Conservation (phyloP, 2,797 vertebrate genomes). For the Lindbergichthys nudifrons region DNA sequence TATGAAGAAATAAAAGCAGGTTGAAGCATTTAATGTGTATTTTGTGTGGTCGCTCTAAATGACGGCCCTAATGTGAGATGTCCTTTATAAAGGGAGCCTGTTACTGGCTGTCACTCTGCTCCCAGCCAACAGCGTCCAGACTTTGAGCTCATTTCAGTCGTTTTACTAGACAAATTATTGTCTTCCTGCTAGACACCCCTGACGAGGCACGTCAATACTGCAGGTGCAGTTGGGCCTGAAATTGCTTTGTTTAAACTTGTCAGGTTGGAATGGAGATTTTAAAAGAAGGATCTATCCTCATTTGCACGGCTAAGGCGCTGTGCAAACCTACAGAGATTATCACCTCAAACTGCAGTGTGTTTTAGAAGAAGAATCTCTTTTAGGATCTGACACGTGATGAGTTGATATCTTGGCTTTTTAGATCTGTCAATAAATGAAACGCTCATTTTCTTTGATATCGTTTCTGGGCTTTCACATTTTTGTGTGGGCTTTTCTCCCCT, state of each 20-base stretch:
- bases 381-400: constrained; percentile 10
- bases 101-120: constrained; percentile 43
- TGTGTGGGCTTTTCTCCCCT: constrained; percentile 43
- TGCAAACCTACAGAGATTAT: constrained; percentile 42
- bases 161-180: constrained; percentile 84
- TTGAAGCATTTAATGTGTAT: neutral
- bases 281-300: constrained; percentile 61
- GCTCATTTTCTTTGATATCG: neutral
- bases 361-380: constrained; percentile 8
- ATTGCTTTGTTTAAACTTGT: constrained; percentile 87
- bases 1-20: neutral
- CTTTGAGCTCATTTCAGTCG: constrained; percentile 76
- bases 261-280: constrained; percentile 80
- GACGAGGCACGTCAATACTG: constrained; percentile 68
- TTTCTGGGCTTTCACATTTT: constrained; percentile 31
- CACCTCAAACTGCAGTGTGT: constrained; percentile 5
- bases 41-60: constrained; percentile 10
- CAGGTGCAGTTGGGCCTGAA: constrained; percentile 84
- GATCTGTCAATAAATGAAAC: constrained; percentile 19
- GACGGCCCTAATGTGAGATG: constrained; percentile 27
- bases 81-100: constrained; percentile 43
- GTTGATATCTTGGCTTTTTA: neutral
- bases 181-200: constrained; percentile 79
- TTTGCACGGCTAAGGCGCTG: constrained; percentile 46
- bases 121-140: constrained; percentile 47